A percentile compares a stretch with the other conserved stretches of the same genome.
These are phyloP conservation scores for Fukomys damarensis DNA, from an alignment of 2,113 vertebrate genomes.

Conservation along the genomic window DNA sequence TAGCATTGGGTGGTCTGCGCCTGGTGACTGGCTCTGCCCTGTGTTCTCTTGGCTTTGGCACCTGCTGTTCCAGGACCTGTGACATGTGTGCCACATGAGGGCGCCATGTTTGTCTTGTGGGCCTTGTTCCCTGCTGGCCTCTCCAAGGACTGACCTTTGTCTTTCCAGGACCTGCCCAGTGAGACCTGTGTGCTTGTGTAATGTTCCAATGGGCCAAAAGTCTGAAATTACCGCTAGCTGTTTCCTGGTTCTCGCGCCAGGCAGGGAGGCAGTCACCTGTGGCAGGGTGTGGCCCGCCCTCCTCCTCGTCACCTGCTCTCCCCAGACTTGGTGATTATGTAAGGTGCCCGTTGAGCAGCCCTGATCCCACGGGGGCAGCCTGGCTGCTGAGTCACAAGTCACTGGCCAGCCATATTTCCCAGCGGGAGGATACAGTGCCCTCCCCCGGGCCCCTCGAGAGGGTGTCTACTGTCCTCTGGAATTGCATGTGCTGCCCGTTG, in stretches of 20 bases:
- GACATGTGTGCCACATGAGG: fast-evolving
- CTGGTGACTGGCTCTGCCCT: background rate
- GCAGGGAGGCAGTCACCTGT: fast-evolving
- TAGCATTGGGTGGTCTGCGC: fast-evolving
- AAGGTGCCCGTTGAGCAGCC: background rate
- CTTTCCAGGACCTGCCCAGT: background rate
- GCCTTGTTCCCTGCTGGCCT: background rate
- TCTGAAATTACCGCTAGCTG: background rate
- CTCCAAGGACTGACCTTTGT: background rate
- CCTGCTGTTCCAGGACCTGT: fast-evolving
- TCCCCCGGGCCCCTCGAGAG: background rate
- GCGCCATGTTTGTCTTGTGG: background rate
- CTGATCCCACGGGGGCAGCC: background rate
- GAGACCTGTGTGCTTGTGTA: background rate
- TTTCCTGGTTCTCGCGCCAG: background rate
- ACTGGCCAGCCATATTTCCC: background rate
- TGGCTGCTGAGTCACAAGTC: background rate
- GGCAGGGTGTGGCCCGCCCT: fast-evolving
- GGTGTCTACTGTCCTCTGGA: background rate
- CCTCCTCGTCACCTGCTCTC: background rate
- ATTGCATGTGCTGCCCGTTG: background rate
- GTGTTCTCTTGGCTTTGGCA: fast-evolving
- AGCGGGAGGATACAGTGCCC: background rate
- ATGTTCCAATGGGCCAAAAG: background rate
- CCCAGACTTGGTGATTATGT: too few species aligned